Evolutionary conservation across 2,113 vertebrate species (phyloP).

Genomic region (Hucho hucho): DNA sequence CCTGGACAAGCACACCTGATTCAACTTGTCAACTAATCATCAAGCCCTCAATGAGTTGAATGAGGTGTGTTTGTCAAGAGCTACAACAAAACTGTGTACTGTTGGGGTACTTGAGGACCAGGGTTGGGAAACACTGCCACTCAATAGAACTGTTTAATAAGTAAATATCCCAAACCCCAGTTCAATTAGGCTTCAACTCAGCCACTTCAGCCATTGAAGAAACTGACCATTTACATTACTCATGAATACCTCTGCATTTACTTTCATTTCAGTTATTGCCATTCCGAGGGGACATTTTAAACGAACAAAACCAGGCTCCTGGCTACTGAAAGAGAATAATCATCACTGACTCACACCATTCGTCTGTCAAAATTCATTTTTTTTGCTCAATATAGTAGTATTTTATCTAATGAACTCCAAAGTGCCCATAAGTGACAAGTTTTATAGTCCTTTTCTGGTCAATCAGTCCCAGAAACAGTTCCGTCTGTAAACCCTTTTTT

Average conservation of each 20-base stretch:
- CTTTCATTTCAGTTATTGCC: neutral
- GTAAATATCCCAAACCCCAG: no score
- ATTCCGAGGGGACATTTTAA: neutral
- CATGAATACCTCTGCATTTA: neutral
- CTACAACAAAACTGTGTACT: no score
- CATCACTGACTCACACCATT: neutral
- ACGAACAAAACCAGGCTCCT: neutral
- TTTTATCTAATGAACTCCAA: neutral
- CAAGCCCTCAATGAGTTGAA: no score
- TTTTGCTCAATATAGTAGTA: neutral
- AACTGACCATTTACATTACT: neutral
- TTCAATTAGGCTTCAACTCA: neutral
- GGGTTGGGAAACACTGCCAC: no score
- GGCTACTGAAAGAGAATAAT: neutral
- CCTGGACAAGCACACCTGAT: no score
- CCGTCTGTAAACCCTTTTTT: no score
- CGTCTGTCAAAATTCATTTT: neutral
- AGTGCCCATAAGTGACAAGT: neutral
- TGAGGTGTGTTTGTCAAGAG: no score
- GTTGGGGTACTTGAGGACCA: no score
- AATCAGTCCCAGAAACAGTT: slow-evolving; percentile 22
- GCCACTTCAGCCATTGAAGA: neutral
- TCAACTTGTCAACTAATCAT: no score
- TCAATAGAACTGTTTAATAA: no score
- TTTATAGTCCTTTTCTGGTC: slow-evolving; percentile 38